phyloP scores from a whole-genome alignment of 1,140 invertebrate genomes.

The Zaprionus taronus region DNA sequence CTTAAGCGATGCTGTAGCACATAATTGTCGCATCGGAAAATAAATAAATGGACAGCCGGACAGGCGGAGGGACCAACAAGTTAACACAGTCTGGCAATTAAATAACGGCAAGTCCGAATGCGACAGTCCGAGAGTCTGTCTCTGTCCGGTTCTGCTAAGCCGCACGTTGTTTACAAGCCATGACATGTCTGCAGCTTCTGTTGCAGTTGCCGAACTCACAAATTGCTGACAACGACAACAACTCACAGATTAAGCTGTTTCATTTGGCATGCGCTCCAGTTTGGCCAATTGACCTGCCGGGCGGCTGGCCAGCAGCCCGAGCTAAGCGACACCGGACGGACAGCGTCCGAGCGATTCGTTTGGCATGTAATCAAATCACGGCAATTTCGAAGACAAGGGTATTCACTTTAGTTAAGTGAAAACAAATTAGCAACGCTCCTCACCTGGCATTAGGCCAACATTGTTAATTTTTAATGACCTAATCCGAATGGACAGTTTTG shows the following conservation, averaged over 20 bases:
- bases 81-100: not conserved
- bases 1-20: conserved; percentile 58
- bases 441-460: conserved; percentile 7
- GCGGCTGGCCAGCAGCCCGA: conserved; percentile 41
- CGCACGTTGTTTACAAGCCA: conserved; percentile 66
- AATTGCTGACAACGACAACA: conserved; percentile 61
- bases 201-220: conserved; percentile 44
- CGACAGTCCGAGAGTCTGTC: conserved; percentile 22
- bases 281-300: conserved; percentile 36
- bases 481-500: not conserved
- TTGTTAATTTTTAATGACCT: conserved; percentile 9
- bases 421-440: not conserved
- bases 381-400: conserved; percentile 22
- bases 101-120: not conserved
- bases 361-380: conserved; percentile 34
- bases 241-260: conserved; percentile 64
- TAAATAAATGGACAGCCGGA: conserved; percentile 41
- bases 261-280: conserved; percentile 67
- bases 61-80: not conserved
- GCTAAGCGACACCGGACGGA: not conserved
- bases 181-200: conserved; percentile 59
- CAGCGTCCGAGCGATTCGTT: conserved; percentile 10
- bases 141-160: conserved; percentile 26
- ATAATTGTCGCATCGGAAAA: conserved; percentile 63
- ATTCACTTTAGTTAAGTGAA: conserved; percentile 7